Evolutionary conservation across 2,888 invertebrate species (phyloP), one percentile per base, ranked within the genome.

Genomic region (Cotesia congregata): DNA sequence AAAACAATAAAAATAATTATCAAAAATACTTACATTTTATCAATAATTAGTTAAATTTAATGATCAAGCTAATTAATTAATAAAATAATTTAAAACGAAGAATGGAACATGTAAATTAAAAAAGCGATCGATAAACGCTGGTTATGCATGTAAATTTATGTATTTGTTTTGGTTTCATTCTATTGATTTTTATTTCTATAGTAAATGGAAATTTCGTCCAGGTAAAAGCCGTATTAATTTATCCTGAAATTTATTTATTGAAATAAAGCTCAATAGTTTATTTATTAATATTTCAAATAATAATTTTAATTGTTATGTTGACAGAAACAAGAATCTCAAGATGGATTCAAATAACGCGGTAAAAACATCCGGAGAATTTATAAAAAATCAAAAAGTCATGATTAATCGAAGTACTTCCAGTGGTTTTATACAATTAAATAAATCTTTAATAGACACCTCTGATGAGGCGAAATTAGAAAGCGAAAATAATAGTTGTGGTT

Each of bases 361-460:
- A n/a, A 69, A 69, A 59, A 39, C 67, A 6, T 73, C 71, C 7
- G 67, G 69, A 6, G 72, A 67, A 30, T 75, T 75, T 75, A 40
- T 69, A 6, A 75, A 76, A 64, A 68, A 69, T 50, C 64, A 76
- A 20, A 68, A 74, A n/a, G 12, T 73, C 9, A 77, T 74, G 61
- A 20, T 75, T 15, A 74, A 77, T 68, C 64, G 39, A 20, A 77
- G 59, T 38, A 61, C 40, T 62, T 72, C 76, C 15, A 67, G 71
- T 30, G 62, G 76, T 62, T 74, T 75, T 61, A 59, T 76, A 1
- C 71, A 67, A 20, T 30, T 39, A 5, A 20, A 59, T 15, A 17
- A 61, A 1, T 15, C 68, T 39, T 60, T 41, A 1, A n/a, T n/a
- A 17, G 65, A 67, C 76, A 67, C 41, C 6, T 50, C 50, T 50